Base-by-base conservation (phyloP, 2,113 vertebrate species). In the Corythaeola cristata region DNA sequence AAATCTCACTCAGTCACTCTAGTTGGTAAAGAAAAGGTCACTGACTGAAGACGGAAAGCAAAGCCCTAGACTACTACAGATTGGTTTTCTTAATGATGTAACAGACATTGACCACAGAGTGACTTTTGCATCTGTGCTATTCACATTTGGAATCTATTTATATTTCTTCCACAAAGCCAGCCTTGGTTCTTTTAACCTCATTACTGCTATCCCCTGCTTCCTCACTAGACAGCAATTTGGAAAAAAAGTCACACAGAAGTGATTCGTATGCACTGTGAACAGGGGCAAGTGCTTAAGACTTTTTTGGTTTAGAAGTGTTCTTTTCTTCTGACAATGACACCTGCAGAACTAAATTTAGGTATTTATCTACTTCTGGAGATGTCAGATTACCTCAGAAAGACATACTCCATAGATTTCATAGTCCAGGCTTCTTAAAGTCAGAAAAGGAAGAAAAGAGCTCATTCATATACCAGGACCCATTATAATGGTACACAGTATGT, bases 1-100 rank as follows among this genome's bases (percentile, higher is more conserved):
- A 89, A 90, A 68, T 67, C 63, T 90, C 75, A 50, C 53, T 94
- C 23, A 47, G 78, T 33, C n/a, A 24, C 66, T 59, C 21, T 39
- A 41, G 26, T 17, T 82, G 74, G 22, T 69, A 74, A 88, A 82
- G 84, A 60, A 93, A 96, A 92, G 84, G 82, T 91, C 73, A 78
- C 41, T 49, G 50, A 49, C 26, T 74, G 72, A 93, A 69, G 84
- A 96, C 13, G 32, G 64, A 85, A 84, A 95, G 56, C 55, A 53
- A 90, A 89, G 33, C 62, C 49, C 53, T n/a, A 47, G 45, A 85
- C 44, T 59, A 37, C 85, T 63, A 62, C 35, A 75, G 56, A 84
- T 72, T 56, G 0, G 0, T 73, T 92, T 86, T 81, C 33, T 45
- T 68, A 80, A 83, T 35, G 71, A 86, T 85, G 50, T 12, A 85